Conservation (phyloP, 2,113 vertebrate species). For the Mus musculus region GRCm39 chr11:54456001-54456500, state of each 20-base stretch:
- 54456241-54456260: not conserved
- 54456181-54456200: not conserved
- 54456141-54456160: not conserved
- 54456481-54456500: not conserved
- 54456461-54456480: not conserved
- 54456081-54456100: not conserved
- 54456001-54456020: too few species aligned
- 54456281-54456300: not conserved
- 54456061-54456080: not conserved
- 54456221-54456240: not conserved
- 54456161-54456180: not conserved
- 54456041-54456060: not conserved
- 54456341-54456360: not conserved
- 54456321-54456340: not conserved
- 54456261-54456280: fast-evolving
- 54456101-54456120: not conserved
- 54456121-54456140: not conserved
- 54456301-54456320: not conserved
- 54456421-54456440: not conserved
- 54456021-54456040: too few species aligned
- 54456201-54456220: not conserved
- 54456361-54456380: not conserved
- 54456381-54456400: not conserved
- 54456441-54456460: not conserved
- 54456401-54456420: not conserved